phyloP scores from a whole-genome alignment of 2,797 vertebrate species.

The Odontamblyopus rebecca region DNA sequence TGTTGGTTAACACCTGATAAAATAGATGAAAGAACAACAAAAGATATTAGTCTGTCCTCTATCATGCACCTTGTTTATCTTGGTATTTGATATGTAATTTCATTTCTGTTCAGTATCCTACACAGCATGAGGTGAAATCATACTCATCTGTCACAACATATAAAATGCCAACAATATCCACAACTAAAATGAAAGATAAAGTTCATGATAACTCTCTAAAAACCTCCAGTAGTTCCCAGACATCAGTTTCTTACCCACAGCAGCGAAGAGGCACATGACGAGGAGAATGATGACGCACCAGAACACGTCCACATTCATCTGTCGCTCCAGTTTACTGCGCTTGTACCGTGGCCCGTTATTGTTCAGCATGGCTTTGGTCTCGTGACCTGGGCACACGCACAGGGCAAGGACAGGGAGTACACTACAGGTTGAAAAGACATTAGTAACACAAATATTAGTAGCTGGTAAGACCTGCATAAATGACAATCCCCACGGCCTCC shows the following conservation, averaged over 20 bases:
- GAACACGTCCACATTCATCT: constrained; percentile 95
- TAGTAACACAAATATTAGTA: not conserved
- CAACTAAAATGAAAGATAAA: no score
- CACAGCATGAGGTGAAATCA: no score
- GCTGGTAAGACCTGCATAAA: constrained; percentile 87
- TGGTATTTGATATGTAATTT: no score
- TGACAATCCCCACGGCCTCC: constrained; percentile 92
- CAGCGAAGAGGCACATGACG: constrained; percentile 92
- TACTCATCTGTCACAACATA: no score
- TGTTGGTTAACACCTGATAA: no score
- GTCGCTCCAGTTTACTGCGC: constrained; percentile 93
- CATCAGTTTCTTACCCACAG: constrained; percentile 82
- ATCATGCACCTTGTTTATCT: no score
- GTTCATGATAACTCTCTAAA: not conserved
- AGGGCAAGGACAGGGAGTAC: constrained; percentile 6
- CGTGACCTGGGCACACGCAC: constrained; percentile 82
- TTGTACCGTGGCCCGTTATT: constrained; percentile 97
- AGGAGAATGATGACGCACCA: constrained; percentile 97
- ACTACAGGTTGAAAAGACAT: not conserved
- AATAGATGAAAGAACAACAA: no score
- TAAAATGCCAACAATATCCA: no score
- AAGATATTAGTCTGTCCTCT: no score
- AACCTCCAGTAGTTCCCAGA: not conserved
- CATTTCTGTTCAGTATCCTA: no score
- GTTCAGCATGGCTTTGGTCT: constrained; percentile 98